phyloP scores from a whole-genome alignment of 1,140 invertebrate species.

The Phymorhynchus buccinoides region DNA sequence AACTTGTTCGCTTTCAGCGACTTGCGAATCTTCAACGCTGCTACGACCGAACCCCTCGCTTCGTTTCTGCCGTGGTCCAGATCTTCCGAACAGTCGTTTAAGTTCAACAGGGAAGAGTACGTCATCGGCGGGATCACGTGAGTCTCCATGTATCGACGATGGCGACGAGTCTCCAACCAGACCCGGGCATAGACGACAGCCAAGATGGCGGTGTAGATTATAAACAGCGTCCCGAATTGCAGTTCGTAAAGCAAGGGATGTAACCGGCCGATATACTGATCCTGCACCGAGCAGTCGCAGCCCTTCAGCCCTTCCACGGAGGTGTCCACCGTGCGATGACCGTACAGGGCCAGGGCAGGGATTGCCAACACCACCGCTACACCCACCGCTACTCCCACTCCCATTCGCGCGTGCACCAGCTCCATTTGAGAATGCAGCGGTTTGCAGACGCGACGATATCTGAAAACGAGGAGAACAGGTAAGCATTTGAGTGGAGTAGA shows the following conservation, averaged over 20 bases:
- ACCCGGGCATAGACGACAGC: conserved; percentile 27
- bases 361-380: conserved; percentile 35
- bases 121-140: conserved; percentile 1
- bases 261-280: conserved; percentile 16
- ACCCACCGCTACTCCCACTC: conserved; percentile 8
- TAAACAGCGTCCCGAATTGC: conserved; percentile 20
- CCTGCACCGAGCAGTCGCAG: conserved; percentile 45
- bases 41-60: neutral
- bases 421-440: conserved; percentile 44
- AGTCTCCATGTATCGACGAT: conserved; percentile 31
- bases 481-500: too few relatives aligned
- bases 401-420: conserved; percentile 25
- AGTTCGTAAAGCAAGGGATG: conserved; percentile 42
- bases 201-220: conserved; percentile 30
- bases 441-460: conserved; percentile 48
- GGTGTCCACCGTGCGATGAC: conserved; percentile 27
- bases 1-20: conserved; percentile 33
- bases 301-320: conserved; percentile 19
- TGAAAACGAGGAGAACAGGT: too few relatives aligned
- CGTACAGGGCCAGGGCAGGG: conserved; percentile 40
- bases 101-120: neutral
- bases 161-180: conserved; percentile 39
- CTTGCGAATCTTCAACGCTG: conserved; percentile 31
- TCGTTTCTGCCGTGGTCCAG: neutral
- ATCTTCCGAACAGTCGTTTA: neutral